Conservation (phyloP, 2,797 vertebrate species). For the Tokudaia tokunoshimensis region DNA sequence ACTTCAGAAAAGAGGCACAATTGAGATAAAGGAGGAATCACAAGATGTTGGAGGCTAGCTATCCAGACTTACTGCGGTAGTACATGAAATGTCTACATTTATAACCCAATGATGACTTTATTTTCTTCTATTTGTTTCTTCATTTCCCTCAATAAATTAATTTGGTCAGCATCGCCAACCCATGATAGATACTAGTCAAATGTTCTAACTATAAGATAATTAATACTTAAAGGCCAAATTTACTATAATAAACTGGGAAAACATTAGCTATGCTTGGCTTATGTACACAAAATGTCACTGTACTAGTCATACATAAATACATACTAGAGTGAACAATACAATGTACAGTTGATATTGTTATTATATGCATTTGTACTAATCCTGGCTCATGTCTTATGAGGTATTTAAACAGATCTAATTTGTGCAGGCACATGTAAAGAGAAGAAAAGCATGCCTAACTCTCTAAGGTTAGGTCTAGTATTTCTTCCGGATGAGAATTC, state of each 20-base stretch:
- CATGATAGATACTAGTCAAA: not conserved
- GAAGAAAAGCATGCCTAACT: not conserved
- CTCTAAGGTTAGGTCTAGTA: not conserved
- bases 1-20: not conserved
- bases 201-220: constrained; percentile 14
- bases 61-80: not conserved
- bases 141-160: not conserved
- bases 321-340: not conserved
- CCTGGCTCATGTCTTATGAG: not conserved
- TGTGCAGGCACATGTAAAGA: not conserved
- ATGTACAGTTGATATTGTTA: not conserved
- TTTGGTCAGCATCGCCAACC: constrained; percentile 3
- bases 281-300: not conserved
- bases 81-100: constrained; percentile 41
- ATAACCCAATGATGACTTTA: not conserved
- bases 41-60: not conserved
- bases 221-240: constrained; percentile 41
- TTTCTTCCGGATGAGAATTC: not conserved
- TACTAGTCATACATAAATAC: not conserved
- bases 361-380: not conserved
- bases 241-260: constrained; percentile 18
- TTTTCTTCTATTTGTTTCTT: constrained; percentile 40
- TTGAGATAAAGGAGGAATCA: not conserved
- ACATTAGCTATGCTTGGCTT: not conserved
- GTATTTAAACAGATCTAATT: not conserved